phyloP scores from a whole-genome alignment of 2,797 vertebrate genomes.

The Bradypodion ventrale region DNA sequence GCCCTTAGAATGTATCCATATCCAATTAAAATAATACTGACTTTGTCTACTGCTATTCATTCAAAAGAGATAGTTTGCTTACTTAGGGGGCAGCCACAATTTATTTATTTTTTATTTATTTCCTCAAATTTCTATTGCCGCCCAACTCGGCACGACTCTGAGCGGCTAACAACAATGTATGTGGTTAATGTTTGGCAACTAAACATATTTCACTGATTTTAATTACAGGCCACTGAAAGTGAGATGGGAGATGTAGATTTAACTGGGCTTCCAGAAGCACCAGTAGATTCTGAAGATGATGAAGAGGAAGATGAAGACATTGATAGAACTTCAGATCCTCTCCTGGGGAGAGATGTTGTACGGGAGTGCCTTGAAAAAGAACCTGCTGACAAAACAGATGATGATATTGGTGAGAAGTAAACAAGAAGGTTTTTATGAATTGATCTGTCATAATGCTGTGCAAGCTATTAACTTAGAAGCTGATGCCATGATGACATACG shows the following conservation, averaged over 20 bases:
- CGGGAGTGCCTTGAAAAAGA: slow-evolving; percentile 97
- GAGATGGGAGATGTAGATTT: slow-evolving; percentile 96
- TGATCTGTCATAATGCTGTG: not conserved
- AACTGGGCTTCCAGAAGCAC: slow-evolving; percentile 93
- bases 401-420: slow-evolving; percentile 88
- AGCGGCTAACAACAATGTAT: too few species aligned
- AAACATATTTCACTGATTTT: slow-evolving; percentile 41
- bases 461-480: not conserved
- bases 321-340: slow-evolving; percentile 88
- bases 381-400: slow-evolving; percentile 92
- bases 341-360: slow-evolving; percentile 90
- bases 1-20: not conserved
- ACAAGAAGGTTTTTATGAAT: not conserved
- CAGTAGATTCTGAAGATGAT: slow-evolving; percentile 97
- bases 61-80: not conserved
- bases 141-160: too few species aligned
- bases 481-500: not conserved
- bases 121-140: too few species aligned
- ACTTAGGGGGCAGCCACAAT: not conserved
- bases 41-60: not conserved
- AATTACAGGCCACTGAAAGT: slow-evolving; percentile 91
- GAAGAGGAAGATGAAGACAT: slow-evolving; percentile 97
- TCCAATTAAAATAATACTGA: not conserved
- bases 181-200: not conserved
- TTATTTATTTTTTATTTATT: too few species aligned